These are phyloP conservation scores for Tenualosa thibaudeaui DNA, from an alignment of 2,797 vertebrate genomes.

Conservation along the genomic window DNA sequence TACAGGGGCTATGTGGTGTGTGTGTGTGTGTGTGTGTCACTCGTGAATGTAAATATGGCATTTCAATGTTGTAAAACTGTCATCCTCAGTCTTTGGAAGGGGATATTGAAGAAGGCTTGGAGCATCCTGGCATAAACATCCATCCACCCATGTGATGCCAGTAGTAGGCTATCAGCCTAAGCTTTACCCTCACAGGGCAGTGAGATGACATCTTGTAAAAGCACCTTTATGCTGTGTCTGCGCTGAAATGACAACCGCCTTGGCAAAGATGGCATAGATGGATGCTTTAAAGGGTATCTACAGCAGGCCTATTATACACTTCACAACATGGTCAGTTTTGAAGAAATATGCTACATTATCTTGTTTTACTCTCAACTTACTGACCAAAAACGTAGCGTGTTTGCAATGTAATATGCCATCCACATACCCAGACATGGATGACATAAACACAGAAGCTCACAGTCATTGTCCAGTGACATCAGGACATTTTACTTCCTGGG, in stretches of 20 bases:
- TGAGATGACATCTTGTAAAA: not conserved
- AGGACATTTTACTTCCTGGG: conserved; percentile 1
- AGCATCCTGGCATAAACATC: not conserved
- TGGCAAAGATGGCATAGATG: not conserved
- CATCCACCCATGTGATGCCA: not conserved
- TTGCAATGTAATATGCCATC: not conserved
- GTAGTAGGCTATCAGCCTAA: not conserved
- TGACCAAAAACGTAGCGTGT: not conserved
- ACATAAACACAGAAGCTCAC: no score
- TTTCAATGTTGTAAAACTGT: conserved; percentile 33
- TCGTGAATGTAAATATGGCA: conserved; percentile 44
- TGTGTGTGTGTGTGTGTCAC: conserved; percentile 44
- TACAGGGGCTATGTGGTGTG: not conserved
- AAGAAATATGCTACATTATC: not conserved
- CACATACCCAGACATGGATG: not conserved
- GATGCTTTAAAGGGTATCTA: not conserved
- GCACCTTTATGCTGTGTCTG: not conserved
- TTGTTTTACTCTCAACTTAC: not conserved
- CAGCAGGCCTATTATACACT: not conserved
- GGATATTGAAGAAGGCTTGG: conserved; percentile 8
- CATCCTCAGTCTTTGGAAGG: conserved; percentile 15
- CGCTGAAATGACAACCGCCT: not conserved
- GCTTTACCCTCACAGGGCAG: not conserved
- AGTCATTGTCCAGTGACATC: not conserved
- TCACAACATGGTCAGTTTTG: not conserved